A percentile compares a stretch with the other conserved stretches of the same genome.
phyloP scores from a whole-genome alignment of 2,797 vertebrate species.

The Catamblyrhynchus diadema region DNA sequence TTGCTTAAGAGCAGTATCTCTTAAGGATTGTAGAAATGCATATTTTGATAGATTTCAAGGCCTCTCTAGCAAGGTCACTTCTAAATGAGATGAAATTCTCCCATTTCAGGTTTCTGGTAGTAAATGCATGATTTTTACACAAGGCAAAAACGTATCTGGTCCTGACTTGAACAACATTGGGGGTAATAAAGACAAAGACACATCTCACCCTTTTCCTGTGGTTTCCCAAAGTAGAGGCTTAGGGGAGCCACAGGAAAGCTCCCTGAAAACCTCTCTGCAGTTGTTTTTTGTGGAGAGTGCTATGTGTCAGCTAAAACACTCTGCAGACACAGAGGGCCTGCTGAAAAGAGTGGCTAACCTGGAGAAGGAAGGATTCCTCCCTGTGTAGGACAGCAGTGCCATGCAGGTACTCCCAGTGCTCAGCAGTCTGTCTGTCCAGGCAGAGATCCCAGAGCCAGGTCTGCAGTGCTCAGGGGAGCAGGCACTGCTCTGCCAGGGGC shows the following conservation, averaged over 20 bases:
- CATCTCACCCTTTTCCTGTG: neutral
- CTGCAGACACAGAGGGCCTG: neutral
- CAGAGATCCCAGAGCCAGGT: neutral
- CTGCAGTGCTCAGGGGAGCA: neutral
- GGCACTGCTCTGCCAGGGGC: neutral
- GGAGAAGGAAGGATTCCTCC: neutral
- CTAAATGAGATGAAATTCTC: neutral
- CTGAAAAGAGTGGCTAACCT: neutral
- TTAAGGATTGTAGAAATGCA: neutral
- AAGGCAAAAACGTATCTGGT: neutral
- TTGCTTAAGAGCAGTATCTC: constrained; percentile 30
- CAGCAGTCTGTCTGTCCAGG: neutral
- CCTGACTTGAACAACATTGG: neutral
- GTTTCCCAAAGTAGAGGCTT: neutral
- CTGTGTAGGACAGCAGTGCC: neutral
- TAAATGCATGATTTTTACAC: neutral
- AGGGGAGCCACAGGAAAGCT: neutral
- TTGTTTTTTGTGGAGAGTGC: neutral
- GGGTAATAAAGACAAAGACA: neutral
- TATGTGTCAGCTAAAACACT: neutral
- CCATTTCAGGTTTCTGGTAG: neutral
- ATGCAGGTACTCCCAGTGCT: neutral
- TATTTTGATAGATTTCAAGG: constrained; percentile 33
- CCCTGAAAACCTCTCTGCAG: neutral
- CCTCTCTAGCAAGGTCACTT: neutral